phyloP scores from a whole-genome alignment of 2,113 vertebrate genomes.

The Etia nguti region DNA sequence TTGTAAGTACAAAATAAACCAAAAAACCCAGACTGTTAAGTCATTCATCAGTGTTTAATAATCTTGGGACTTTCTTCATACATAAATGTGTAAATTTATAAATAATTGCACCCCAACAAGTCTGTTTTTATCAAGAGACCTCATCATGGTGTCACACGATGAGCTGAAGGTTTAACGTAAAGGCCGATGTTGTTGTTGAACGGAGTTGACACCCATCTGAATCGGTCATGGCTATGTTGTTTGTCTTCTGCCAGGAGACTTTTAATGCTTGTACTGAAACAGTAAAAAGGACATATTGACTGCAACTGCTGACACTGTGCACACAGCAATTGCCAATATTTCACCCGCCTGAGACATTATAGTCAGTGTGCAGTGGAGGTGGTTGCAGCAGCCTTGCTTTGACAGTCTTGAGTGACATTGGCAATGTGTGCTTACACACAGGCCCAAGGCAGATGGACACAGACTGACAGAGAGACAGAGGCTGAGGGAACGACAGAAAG shows the following conservation, averaged over 20 bases:
- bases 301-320: conserved; percentile 19
- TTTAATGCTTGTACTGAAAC: conserved; percentile 38
- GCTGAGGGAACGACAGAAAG: background rate
- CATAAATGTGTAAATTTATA: background rate
- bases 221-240: conserved; percentile 44
- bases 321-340: conserved; percentile 44
- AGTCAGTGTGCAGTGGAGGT: background rate
- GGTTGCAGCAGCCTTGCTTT: background rate
- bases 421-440: conserved; percentile 26
- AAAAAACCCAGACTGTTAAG: background rate
- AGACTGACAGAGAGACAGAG: background rate
- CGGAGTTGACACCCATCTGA: conserved; percentile 29
- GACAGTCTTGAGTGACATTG: conserved; percentile 46
- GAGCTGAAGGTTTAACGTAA: conserved; percentile 12
- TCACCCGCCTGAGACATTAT: conserved; percentile 33
- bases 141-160: background rate
- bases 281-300: conserved; percentile 52
- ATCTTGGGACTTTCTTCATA: background rate
- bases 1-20: background rate
- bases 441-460: conserved; percentile 10
- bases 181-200: conserved; percentile 13
- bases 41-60: background rate
- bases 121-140: background rate
- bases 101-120: background rate
- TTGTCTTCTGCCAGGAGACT: conserved; percentile 25